Evolutionary conservation across 1,140 invertebrate species (phyloP), one percentile per base, ranked within the genome.

Genomic region (Drosophila virilis): DNA sequence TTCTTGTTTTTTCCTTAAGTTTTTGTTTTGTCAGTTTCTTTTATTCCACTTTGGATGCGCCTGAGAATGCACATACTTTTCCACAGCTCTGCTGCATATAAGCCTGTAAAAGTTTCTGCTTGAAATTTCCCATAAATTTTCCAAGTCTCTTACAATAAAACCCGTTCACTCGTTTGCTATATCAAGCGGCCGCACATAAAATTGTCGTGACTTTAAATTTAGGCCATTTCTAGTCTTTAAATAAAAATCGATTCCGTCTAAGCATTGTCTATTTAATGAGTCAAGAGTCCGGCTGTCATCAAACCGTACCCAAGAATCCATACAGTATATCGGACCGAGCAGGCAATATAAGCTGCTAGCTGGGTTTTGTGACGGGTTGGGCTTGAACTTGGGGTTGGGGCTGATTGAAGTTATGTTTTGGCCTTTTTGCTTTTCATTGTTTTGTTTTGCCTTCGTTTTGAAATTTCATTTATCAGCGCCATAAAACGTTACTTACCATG

Each of bases 401-500:
- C 7, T n/a, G 46, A 28, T 10, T 48, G 43, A 73, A 74, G 64
- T 77, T 77, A 71, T 88, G 69, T 74, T 68, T 76, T 72, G 42
- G 66, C 66, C 57, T 59, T 37, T 46, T 68, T 76, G 46, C 68
- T 62, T 62, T 78, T 65, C 33, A 58, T 78, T 83, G 61, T 69
- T 84, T 83, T 69, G 70, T 37, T 74, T 84, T 84, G 54, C 55
- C 59, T 70, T 59, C 59, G 17, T 75, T 72, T 78, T 77, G 75
- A 90, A 84, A 78, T 85, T 88, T 86, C 88, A 88, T 88, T 88
- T 88, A 90, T 86, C 88, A 80, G 70, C 60, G 58, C 71, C 80
- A 90, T 80, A 86, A 90, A 82, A 78, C 69, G 73, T 89, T 67
- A 78, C 55, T 78, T 73, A 61, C 50, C 51, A 57, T 37, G 13